Percentiles rank a stretch among this genome's conserved stretches.
Conservation (phyloP, 2,113 vertebrate species). For the Amblyornis subalaris region DNA sequence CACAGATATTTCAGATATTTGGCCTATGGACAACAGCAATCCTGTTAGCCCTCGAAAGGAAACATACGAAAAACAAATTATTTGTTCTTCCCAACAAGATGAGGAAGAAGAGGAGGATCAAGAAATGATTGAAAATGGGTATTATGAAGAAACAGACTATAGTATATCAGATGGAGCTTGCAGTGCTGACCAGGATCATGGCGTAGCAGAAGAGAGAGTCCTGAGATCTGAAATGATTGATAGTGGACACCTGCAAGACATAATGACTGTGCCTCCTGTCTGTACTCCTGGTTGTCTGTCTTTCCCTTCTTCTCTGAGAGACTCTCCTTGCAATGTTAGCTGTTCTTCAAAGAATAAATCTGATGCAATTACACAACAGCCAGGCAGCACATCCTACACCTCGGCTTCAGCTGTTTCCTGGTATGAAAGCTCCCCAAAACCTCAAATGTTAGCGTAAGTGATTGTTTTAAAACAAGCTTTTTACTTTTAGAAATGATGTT, state of each 20-base stretch:
- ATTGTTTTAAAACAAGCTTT: not conserved
- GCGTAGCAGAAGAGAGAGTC: conserved; percentile 46
- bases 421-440: conserved; percentile 87
- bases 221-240: conserved; percentile 62
- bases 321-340: conserved; percentile 72
- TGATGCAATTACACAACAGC: conserved; percentile 76
- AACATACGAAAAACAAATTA: conserved; percentile 51
- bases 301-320: conserved; percentile 72
- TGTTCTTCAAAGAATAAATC: conserved; percentile 71
- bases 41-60: conserved; percentile 65
- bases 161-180: conserved; percentile 74
- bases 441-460: conserved; percentile 93
- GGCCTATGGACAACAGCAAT: conserved; percentile 74
- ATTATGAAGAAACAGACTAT: conserved; percentile 88
- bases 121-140: conserved; percentile 95
- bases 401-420: conserved; percentile 75
- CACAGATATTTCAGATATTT: conserved; percentile 83
- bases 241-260: conserved; percentile 53
- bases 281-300: conserved; percentile 77
- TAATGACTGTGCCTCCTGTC: conserved; percentile 60
- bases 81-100: conserved; percentile 65
- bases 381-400: conserved; percentile 62
- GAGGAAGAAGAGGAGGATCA: conserved; percentile 83
- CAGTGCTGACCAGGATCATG: conserved; percentile 60
- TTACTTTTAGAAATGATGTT: not conserved